Evolutionary conservation across 1,140 invertebrate species (phyloP).

Genomic region (Prorops nasuta): DNA sequence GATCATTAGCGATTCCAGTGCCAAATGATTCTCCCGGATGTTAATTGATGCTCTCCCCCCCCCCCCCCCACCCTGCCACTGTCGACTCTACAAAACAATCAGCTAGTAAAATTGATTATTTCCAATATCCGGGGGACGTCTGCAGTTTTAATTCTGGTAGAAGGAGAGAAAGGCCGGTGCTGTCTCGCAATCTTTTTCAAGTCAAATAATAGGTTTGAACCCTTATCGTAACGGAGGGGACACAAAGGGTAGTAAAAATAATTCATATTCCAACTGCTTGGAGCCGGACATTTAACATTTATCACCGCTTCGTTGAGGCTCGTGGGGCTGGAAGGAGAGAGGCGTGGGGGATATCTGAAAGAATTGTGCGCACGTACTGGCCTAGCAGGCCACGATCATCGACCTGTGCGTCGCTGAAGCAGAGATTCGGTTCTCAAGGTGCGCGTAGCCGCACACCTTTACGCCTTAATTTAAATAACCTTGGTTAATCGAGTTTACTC

Average conservation of each 20-base stretch:
- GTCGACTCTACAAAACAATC: too few species aligned
- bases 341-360: neutral
- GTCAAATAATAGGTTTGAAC: slow-evolving; percentile 20
- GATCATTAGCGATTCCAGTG: too few species aligned
- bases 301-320: slow-evolving; percentile 7
- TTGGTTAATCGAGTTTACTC: slow-evolving; percentile 36
- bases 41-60: too few species aligned
- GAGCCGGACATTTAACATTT: slow-evolving; percentile 10
- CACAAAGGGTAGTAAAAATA: slow-evolving; percentile 19
- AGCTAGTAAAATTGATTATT: too few species aligned
- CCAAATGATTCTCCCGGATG: too few species aligned
- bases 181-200: slow-evolving; percentile 14
- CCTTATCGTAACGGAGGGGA: slow-evolving; percentile 1
- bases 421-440: slow-evolving; percentile 11
- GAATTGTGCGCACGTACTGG: neutral
- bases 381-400: neutral
- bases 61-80: too few species aligned
- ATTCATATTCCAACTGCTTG: slow-evolving; percentile 13
- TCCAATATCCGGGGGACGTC: too few species aligned
- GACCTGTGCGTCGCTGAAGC: slow-evolving; percentile 12
- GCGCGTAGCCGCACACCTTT: too few species aligned
- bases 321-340: neutral
- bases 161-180: too few species aligned
- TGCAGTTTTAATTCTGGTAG: too few species aligned
- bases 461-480: slow-evolving; percentile 27